Evolutionary conservation across 2,888 invertebrate genomes (phyloP).

Genomic region (Tipula unca): DNA sequence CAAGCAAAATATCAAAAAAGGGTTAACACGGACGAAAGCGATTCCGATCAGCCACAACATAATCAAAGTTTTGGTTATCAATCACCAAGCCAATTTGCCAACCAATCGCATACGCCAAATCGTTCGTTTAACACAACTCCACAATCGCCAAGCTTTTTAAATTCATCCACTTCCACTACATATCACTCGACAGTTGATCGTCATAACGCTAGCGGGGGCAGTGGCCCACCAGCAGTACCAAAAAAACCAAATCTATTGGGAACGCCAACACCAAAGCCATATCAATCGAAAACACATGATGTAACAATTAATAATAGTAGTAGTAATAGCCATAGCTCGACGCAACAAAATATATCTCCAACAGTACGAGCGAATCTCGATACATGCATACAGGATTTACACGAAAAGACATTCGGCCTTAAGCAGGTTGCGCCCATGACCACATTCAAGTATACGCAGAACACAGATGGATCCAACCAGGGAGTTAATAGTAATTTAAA

Average conservation of each 20-base stretch:
- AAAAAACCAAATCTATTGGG: conserved; percentile 31
- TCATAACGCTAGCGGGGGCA: not conserved
- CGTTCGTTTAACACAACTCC: conserved; percentile 25
- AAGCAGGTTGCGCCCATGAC: conserved; percentile 37
- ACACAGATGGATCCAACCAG: not conserved
- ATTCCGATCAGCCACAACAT: conserved; percentile 32
- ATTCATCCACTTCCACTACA: conserved; percentile 19
- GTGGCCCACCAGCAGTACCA: not conserved
- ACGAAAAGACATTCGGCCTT: conserved; percentile 42
- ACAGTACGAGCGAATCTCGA: conserved; percentile 33
- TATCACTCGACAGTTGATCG: conserved; percentile 14
- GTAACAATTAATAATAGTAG: conserved; percentile 27
- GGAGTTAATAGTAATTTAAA: not conserved
- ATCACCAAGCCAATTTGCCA: conserved; percentile 28
- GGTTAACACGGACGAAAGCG: conserved; percentile 51
- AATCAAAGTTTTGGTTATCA: conserved; percentile 30
- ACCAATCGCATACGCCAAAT: conserved; percentile 22
- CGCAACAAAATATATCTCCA: not conserved
- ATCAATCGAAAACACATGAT: conserved; percentile 28
- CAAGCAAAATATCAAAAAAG: conserved; percentile 80
- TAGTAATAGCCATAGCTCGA: conserved; percentile 26
- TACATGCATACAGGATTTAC: conserved; percentile 41
- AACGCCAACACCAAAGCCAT: conserved; percentile 41
- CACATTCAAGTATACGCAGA: conserved; percentile 33
- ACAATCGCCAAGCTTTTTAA: conserved; percentile 22